A percentile compares a stretch with the other conserved stretches of the same genome.
phyloP scores from a whole-genome alignment of 2,113 vertebrate species.

The Daubentonia madagascariensis region DNA sequence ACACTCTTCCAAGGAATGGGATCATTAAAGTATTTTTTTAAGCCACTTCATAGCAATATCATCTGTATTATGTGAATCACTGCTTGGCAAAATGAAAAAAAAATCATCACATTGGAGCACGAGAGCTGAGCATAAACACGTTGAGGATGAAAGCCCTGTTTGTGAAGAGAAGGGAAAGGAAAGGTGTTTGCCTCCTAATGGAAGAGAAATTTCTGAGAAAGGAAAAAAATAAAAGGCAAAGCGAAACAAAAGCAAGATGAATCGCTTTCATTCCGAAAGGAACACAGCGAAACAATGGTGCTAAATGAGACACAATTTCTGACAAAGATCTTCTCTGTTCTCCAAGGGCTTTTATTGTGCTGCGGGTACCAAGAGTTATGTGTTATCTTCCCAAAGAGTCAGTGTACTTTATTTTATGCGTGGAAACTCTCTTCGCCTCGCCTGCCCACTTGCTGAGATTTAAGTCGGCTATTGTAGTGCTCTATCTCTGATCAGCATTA shows the following conservation, averaged over 20 bases:
- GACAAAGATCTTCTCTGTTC: conserved; percentile 83
- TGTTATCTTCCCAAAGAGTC: conserved; percentile 79
- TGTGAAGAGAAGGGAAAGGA: background rate
- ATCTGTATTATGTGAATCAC: conserved; percentile 32
- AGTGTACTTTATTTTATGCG: conserved; percentile 74
- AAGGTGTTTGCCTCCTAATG: conserved; percentile 38
- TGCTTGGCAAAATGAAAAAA: conserved; percentile 18
- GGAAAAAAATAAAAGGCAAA: conserved; percentile 6
- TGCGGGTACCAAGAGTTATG: conserved; percentile 61
- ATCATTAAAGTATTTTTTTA: conserved; percentile 12
- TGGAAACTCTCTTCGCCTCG: conserved; percentile 29
- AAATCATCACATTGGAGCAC: background rate
- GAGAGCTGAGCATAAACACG: background rate
- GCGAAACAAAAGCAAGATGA: conserved; percentile 71
- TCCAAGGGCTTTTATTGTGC: conserved; percentile 76
- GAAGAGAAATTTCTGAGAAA: conserved; percentile 70
- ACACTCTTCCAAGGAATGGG: background rate
- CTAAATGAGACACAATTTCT: conserved; percentile 82
- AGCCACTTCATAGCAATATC: background rate
- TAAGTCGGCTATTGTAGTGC: conserved; percentile 77
- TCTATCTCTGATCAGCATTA: conserved; percentile 81
- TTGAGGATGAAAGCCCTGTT: conserved; percentile 29
- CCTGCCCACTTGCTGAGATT: conserved; percentile 79
- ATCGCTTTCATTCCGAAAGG: conserved; percentile 74
- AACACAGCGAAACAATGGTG: conserved; percentile 78